These are phyloP conservation scores for Aphidoletes aphidimyza DNA, from an alignment of 2,888 invertebrate species.

Conservation along the genomic window DNA sequence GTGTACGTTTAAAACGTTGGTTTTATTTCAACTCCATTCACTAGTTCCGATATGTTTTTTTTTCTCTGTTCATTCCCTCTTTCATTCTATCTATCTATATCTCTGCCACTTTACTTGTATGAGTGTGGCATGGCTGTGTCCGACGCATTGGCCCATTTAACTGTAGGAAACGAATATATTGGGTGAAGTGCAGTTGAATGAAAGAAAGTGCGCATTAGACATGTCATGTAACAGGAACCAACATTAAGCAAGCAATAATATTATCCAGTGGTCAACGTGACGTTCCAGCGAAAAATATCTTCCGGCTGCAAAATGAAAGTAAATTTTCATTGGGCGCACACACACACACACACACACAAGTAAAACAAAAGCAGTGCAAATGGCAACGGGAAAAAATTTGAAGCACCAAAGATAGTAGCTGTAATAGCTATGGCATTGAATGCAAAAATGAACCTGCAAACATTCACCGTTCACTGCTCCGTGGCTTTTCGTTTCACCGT, in stretches of 20 bases:
- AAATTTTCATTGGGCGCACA: constrained; percentile 13
- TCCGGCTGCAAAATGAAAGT: not conserved
- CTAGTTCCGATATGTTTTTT: not conserved
- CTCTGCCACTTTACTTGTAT: no score
- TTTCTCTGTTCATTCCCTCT: no score
- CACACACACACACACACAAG: not conserved
- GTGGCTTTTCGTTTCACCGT: no score
- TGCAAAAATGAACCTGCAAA: not conserved
- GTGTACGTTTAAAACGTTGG: no score
- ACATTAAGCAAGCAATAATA: constrained; percentile 32
- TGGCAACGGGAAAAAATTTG: no score
- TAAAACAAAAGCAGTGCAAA: not conserved
- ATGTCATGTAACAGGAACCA: constrained; percentile 40
- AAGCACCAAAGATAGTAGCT: no score
- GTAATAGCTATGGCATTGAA: not conserved
- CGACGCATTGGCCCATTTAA: not conserved
- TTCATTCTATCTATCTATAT: no score
- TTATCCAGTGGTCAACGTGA: constrained; percentile 40
- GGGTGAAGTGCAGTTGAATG: constrained; percentile 1
- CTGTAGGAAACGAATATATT: not conserved
- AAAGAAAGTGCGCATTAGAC: constrained; percentile 32
- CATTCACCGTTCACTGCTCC: not conserved
- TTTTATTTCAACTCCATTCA: not conserved
- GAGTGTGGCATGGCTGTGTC: no score
- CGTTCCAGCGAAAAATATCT: constrained; percentile 22